Evolutionary conservation across 2,113 vertebrate species (phyloP).

Genomic region (Paraplagusia blochii): DNA sequence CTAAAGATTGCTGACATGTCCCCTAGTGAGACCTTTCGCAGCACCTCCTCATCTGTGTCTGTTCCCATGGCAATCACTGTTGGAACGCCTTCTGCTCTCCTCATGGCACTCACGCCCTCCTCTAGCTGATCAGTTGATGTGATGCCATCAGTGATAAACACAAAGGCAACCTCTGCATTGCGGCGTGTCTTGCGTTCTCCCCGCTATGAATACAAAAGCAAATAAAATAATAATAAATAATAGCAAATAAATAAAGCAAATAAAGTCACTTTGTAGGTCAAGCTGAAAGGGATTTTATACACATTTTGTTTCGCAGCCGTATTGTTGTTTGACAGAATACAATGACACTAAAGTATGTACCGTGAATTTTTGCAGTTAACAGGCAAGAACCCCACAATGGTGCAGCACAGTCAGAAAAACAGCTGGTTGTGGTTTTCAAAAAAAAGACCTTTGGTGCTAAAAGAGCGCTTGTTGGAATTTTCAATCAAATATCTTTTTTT

Average conservation of each 20-base stretch:
- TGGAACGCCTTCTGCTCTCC: slow-evolving; percentile 84
- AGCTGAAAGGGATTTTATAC: not conserved
- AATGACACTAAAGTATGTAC: too few species aligned
- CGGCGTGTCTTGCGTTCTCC: slow-evolving; percentile 58
- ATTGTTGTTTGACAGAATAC: too few species aligned
- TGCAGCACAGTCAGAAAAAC: too few species aligned
- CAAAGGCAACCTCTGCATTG: slow-evolving; percentile 88
- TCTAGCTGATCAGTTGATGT: slow-evolving; percentile 83
- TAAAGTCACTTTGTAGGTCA: too few species aligned
- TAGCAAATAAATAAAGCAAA: too few species aligned
- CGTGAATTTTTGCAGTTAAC: too few species aligned
- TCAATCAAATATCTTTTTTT: too few species aligned
- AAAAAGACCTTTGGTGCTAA: too few species aligned
- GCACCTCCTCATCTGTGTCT: slow-evolving; percentile 84
- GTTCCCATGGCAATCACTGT: slow-evolving; percentile 86
- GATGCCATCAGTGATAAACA: slow-evolving; percentile 93
- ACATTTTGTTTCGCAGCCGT: too few species aligned
- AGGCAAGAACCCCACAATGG: too few species aligned
- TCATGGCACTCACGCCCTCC: slow-evolving; percentile 88
- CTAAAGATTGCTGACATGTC: slow-evolving; percentile 88
- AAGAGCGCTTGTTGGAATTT: too few species aligned
- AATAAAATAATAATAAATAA: not conserved
- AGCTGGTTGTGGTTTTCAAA: too few species aligned
- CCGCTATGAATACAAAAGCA: slow-evolving; percentile 25
- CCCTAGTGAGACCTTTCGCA: slow-evolving; percentile 85